Evolutionary conservation across 2,113 vertebrate species (phyloP).

Genomic region (Notiomystis cincta): DNA sequence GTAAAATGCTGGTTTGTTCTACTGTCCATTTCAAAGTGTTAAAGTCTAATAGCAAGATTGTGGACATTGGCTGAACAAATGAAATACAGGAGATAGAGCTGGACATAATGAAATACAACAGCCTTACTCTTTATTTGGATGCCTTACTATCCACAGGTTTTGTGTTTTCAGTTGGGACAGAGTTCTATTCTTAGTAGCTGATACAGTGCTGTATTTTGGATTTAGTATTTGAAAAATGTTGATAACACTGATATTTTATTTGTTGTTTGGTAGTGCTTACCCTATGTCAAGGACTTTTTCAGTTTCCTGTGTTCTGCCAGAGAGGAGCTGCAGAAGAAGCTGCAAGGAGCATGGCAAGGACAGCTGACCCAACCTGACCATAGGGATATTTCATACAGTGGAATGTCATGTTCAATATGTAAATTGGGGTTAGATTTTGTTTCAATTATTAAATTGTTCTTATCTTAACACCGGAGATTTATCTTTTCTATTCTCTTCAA

Average conservation of each 20-base stretch:
- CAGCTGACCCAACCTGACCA: neutral
- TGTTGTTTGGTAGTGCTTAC: neutral
- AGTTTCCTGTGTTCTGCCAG: neutral
- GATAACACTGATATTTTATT: neutral
- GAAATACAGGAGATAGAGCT: neutral
- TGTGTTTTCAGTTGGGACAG: neutral
- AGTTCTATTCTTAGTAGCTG: neutral
- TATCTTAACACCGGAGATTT: neutral
- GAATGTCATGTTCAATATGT: neutral
- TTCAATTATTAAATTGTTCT: neutral
- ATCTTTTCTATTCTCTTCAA: neutral
- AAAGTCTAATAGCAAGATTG: neutral
- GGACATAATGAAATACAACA: neutral
- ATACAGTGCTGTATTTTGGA: neutral
- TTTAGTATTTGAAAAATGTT: neutral
- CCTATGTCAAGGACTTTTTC: neutral
- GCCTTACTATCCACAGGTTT: neutral
- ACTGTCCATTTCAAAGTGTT: neutral
- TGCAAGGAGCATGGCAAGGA: neutral
- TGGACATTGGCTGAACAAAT: neutral
- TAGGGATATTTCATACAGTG: neutral
- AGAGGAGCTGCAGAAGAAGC: neutral
- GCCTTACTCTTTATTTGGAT: neutral
- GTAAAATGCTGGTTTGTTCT: neutral
- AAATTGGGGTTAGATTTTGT: fast-evolving